Evolutionary conservation across 2,888 invertebrate species (phyloP).

Genomic region (Andrena hattorfiana): DNA sequence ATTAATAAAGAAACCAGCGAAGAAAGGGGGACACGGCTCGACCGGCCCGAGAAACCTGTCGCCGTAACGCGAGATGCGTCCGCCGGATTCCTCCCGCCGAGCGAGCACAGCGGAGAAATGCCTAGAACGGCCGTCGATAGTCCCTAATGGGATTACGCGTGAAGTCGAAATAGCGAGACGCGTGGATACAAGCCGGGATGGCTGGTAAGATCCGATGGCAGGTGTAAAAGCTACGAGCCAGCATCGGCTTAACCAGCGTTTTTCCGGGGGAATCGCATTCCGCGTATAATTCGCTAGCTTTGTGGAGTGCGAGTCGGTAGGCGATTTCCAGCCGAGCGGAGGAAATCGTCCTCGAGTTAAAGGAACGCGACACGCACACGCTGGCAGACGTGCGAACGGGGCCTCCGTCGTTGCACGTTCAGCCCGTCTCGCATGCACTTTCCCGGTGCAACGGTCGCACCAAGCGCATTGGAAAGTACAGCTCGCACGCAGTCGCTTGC

Average conservation of each 20-base stretch:
- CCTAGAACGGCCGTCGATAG: slow-evolving; percentile 46
- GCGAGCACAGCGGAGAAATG: slow-evolving; percentile 34
- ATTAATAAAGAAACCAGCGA: not conserved
- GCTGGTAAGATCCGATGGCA: not conserved
- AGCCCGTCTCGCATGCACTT: slow-evolving; percentile 63
- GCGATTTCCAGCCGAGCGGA: slow-evolving; percentile 4
- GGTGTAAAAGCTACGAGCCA: slow-evolving; percentile 31
- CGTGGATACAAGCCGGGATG: slow-evolving; percentile 19
- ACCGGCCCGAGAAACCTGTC: slow-evolving; percentile 2
- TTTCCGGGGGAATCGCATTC: slow-evolving; percentile 15
- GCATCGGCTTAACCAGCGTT: slow-evolving; percentile 1
- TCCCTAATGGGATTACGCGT: slow-evolving; percentile 57
- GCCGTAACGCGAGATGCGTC: not conserved
- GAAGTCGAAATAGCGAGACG: slow-evolving; percentile 39
- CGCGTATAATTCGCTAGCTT: slow-evolving; percentile 22
- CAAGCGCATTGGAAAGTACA: slow-evolving; percentile 76
- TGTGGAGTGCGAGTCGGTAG: not conserved
- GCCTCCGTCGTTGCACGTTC: slow-evolving; percentile 37
- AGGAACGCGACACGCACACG: slow-evolving; percentile 17
- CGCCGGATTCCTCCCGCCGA: slow-evolving; percentile 16
- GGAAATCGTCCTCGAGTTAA: slow-evolving; percentile 32
- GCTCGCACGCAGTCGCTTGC: slow-evolving; percentile 69
- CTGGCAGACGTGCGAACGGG: slow-evolving; percentile 53
- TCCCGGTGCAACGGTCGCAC: slow-evolving; percentile 70
- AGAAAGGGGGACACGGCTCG: not conserved